These are phyloP conservation scores for Archivesica marissinica DNA, from an alignment of 1,140 invertebrate species.

Conservation along the genomic window DNA sequence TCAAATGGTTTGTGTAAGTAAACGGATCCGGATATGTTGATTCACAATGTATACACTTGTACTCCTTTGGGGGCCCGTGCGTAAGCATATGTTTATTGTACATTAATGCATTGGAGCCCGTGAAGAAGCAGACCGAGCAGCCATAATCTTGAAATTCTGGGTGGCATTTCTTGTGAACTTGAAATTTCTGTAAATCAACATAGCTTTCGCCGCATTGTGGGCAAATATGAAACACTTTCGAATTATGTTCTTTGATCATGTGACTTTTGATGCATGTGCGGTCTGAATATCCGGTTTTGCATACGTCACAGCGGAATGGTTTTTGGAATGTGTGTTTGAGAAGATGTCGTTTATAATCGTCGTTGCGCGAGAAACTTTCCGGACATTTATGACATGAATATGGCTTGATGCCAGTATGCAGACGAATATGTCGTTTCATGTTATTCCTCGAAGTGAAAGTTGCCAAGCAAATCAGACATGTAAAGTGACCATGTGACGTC, in stretches of 20 bases:
- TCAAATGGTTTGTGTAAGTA: conserved; percentile 73
- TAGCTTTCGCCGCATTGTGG: conserved; percentile 76
- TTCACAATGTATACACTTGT: conserved; percentile 70
- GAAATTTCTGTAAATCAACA: conserved; percentile 67
- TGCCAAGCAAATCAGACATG: conserved; percentile 72
- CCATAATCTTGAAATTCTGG: conserved; percentile 74
- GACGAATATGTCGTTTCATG: conserved; percentile 93
- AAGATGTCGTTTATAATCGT: conserved; percentile 87
- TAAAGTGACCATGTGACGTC: conserved; percentile 69
- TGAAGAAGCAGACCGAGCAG: conserved; percentile 74
- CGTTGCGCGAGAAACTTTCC: conserved; percentile 88
- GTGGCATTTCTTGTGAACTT: conserved; percentile 74
- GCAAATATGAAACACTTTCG: conserved; percentile 73
- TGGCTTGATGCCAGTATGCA: conserved; percentile 80
- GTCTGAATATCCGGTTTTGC: conserved; percentile 77
- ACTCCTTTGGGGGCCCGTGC: conserved; percentile 69
- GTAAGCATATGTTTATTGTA: conserved; percentile 75
- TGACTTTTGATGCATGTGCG: conserved; percentile 73
- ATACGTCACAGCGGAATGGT: conserved; percentile 75
- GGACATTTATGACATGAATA: conserved; percentile 87
- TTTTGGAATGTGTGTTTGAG: conserved; percentile 84
- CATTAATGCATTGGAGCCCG: conserved; percentile 72
- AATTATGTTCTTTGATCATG: conserved; percentile 74
- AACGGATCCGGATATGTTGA: conserved; percentile 75
- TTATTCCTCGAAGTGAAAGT: conserved; percentile 83